These are phyloP conservation scores for Drosophila mettleri DNA, from an alignment of 2,888 invertebrate species.

Conservation along the genomic window DNA sequence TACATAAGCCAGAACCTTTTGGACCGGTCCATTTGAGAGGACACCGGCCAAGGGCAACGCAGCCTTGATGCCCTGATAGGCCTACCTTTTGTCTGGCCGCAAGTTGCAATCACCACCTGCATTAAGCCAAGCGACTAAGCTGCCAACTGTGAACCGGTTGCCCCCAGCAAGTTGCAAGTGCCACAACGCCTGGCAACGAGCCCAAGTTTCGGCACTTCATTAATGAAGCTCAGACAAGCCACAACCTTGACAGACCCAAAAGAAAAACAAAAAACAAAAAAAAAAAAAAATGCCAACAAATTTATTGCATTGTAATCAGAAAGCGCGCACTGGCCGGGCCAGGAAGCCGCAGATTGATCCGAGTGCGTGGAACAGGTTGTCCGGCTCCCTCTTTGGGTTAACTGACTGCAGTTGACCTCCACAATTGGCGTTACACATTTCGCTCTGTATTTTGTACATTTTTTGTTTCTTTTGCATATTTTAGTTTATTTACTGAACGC, in stretches of 20 bases:
- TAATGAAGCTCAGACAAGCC: slow-evolving; percentile 65
- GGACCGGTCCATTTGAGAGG: slow-evolving; percentile 60
- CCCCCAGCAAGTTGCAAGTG: slow-evolving; percentile 57
- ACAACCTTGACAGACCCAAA: slow-evolving; percentile 68
- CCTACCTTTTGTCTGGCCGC: slow-evolving; percentile 40
- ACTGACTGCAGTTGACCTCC: slow-evolving; percentile 73
- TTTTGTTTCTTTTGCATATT: slow-evolving; percentile 35
- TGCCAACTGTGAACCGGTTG: slow-evolving; percentile 58
- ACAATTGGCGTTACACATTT: slow-evolving; percentile 59
- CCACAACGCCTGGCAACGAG: slow-evolving; percentile 56
- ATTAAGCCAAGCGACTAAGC: slow-evolving; percentile 42
- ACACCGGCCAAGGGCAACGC: slow-evolving; percentile 62
- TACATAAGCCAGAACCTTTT: slow-evolving; percentile 76
- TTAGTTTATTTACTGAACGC: slow-evolving; percentile 43
- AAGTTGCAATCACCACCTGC: slow-evolving; percentile 77
- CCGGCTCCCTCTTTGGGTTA: slow-evolving; percentile 37
- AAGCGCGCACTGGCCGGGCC: slow-evolving; percentile 39
- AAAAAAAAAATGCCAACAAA: slow-evolving; percentile 23
- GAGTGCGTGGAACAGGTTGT: slow-evolving; percentile 71
- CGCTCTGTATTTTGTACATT: no score
- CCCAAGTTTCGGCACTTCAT: slow-evolving; percentile 79
- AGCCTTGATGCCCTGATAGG: slow-evolving; percentile 53
- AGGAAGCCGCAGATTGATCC: slow-evolving; percentile 55
- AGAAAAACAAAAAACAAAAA: neutral
- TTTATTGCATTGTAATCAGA: slow-evolving; percentile 66